These are phyloP conservation scores for Trichonephila clavipes DNA, from an alignment of 1,140 invertebrate species.

Conservation along the genomic window DNA sequence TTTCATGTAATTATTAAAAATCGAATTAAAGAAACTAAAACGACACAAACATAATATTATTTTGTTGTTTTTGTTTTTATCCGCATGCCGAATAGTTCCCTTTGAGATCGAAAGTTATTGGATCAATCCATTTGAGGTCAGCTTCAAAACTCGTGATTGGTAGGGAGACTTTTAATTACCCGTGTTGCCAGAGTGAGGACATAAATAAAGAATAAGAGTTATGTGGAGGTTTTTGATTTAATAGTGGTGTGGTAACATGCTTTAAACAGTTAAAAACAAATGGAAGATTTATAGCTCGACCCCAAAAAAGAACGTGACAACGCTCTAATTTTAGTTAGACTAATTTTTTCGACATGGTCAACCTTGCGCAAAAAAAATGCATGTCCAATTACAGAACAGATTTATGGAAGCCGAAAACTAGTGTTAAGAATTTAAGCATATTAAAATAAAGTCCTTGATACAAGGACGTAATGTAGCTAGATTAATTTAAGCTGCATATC, in stretches of 20 bases:
- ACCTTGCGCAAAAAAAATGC: neutral
- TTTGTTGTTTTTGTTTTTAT: neutral
- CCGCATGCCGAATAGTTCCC: neutral
- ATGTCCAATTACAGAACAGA: neutral
- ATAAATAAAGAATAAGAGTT: constrained; percentile 39
- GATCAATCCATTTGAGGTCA: constrained; percentile 28
- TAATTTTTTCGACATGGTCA: neutral
- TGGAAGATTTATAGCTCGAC: constrained; percentile 8
- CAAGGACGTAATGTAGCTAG: neutral
- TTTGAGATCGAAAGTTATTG: neutral
- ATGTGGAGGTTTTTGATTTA: constrained; percentile 38
- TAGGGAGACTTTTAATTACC: constrained; percentile 18
- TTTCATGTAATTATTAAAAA: constrained; percentile 62
- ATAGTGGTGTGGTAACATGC: neutral
- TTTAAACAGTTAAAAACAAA: no score
- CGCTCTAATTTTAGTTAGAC: neutral
- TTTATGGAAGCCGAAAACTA: neutral
- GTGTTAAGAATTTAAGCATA: neutral
- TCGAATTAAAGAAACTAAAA: constrained; percentile 58
- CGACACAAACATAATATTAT: neutral
- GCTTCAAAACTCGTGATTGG: neutral
- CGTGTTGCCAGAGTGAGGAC: neutral
- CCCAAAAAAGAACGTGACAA: neutral
- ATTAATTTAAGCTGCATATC: no score
- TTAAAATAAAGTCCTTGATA: neutral